Evolutionary conservation across 2,113 vertebrate species (phyloP), one percentile per base, ranked within the genome.

Genomic region (Psophia crepitans): DNA sequence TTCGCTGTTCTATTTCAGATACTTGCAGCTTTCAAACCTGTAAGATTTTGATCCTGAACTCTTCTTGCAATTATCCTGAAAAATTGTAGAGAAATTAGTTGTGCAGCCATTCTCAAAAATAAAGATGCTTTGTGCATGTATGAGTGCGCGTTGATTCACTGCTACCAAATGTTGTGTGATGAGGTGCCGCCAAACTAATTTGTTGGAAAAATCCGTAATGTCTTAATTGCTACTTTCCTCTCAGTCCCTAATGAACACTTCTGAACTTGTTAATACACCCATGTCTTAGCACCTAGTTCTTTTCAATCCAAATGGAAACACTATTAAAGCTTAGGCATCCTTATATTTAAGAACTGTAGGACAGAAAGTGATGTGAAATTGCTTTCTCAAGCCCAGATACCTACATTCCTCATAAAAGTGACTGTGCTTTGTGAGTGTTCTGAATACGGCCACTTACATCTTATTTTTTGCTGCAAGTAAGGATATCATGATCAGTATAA

Each of bases 81-180:
- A 92, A 71, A 23, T 3, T 5, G 7, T 28, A 49, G 13, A 71
- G 12, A 70, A 93, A 64, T 76, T 16, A 58, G 24, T 57, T 77
- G 22, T 46, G 30, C 5, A 48, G 12, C 16, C 33, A 48, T 49
- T 7, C 18, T 60, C 22, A 35, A 46, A 70, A 85, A 17, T 14
- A 70, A 80, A 69, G 70, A 78, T 53, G 21, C 13, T 75, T 12
- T 60, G 5, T 65, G 5, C 21, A 15, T 49, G 13, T 12, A 5
- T 24, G 10, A 8, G 11, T 1, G 3, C 6, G 9, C 0, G 2
- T 6, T 53, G 9, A 71, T 35, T 48, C n/a, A 58, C 20, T 88
- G 79, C 46, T 49, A 54, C 41, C 21, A 27, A 39, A 28, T 71
- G 75, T 70, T 71, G 30, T 66, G 32, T 83, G 22, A 58, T 27